These are phyloP conservation scores for Danionella cerebrum DNA, from an alignment of 2,113 vertebrate species.

Conservation along the genomic window DNA sequence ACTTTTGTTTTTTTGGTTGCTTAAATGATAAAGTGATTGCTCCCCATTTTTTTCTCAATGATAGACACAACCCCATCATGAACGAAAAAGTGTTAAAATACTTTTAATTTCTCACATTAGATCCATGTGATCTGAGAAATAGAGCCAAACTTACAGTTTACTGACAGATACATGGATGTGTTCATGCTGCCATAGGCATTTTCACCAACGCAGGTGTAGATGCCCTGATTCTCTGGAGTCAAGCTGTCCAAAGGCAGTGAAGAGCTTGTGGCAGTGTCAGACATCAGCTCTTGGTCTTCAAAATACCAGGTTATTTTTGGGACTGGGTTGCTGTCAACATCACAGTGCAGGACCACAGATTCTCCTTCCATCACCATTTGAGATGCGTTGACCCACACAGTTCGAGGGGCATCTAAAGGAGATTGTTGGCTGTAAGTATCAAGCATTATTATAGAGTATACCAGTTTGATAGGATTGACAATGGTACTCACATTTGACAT, in stretches of 20 bases:
- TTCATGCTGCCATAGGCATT: constrained; percentile 79
- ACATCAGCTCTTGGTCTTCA: constrained; percentile 64
- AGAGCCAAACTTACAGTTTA: constrained; percentile 73
- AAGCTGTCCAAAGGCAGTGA: constrained; percentile 69
- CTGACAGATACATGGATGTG: constrained; percentile 73
- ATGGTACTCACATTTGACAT: constrained; percentile 77
- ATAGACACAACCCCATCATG: no score
- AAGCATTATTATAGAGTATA: neutral
- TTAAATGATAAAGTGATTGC: no score
- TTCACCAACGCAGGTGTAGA: constrained; percentile 78
- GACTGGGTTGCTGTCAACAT: constrained; percentile 79
- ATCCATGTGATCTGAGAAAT: no score
- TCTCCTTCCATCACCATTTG: constrained; percentile 78
- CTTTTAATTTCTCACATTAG: no score
- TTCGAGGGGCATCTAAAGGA: constrained; percentile 64
- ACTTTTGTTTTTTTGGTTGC: no score
- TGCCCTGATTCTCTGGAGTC: constrained; percentile 66
- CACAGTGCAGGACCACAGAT: constrained; percentile 72
- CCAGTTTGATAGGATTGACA: neutral
- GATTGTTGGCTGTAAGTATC: neutral
- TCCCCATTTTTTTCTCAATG: no score
- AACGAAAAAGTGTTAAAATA: no score
- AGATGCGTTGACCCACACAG: constrained; percentile 77
- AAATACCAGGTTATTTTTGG: constrained; percentile 75
- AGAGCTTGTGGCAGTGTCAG: constrained; percentile 68